Evolutionary conservation across 2,113 vertebrate genomes (phyloP).

Genomic region (Lepus americanus): DNA sequence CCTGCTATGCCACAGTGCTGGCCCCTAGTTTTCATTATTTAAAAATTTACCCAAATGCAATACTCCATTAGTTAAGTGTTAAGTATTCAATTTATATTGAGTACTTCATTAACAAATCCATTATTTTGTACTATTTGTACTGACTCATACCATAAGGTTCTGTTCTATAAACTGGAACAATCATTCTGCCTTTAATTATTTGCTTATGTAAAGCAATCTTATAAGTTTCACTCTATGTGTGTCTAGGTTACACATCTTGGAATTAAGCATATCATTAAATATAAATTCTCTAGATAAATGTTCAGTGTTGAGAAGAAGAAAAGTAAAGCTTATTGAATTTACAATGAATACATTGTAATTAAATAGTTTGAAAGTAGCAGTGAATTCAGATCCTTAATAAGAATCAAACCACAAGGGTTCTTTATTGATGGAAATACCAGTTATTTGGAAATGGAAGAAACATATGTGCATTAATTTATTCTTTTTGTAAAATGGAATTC

Average conservation of each 20-base stretch:
- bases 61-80: neutral
- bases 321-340: constrained; percentile 46
- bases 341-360: neutral
- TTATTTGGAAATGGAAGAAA: neutral
- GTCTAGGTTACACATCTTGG: constrained; percentile 11
- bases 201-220: neutral
- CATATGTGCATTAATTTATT: neutral
- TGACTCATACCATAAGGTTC: neutral
- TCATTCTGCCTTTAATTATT: neutral
- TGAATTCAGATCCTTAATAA: constrained; percentile 13
- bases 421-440: constrained; percentile 14
- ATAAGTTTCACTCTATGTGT: neutral
- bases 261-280: constrained; percentile 54
- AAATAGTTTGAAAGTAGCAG: neutral
- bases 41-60: neutral
- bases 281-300: neutral
- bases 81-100: neutral
- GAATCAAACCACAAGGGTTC: neutral
- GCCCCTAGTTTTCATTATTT: neutral
- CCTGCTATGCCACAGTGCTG: no score
- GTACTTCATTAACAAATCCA: neutral
- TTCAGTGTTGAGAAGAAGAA: neutral
- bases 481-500: neutral
- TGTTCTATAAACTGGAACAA: neutral
- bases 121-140: neutral